Evolutionary conservation across 2,888 invertebrate species (phyloP), one percentile per base, ranked within the genome.

Genomic region (Trissolcus japonicus): DNA sequence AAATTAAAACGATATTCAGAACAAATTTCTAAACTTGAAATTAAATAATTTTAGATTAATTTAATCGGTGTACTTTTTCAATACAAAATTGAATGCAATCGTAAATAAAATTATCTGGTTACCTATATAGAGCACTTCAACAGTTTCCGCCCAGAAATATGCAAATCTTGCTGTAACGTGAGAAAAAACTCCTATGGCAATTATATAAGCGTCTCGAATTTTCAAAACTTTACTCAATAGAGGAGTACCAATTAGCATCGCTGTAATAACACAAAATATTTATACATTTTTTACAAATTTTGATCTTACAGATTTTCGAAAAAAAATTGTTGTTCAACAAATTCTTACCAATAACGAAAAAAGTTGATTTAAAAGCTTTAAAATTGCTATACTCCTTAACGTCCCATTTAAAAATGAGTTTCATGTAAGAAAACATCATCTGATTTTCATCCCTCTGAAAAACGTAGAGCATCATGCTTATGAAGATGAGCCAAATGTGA

Each of bases 391-490:
- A 95, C 11, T 91, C 90, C 0, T 91, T 89, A 0, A 93, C 90
- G 54, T 92, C 91, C 96, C 96, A 96, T 67, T 92, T 87, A 83
- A 96, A 94, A 43, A 93, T 93, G 41, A 92, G 90, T 61, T 92
- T 92, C 0, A 95, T 93, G 85, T 95, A 96, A 57, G 96, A 87
- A 81, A 93, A 95, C 83, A 94, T 91, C 84, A 95, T 93, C 17
- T 92, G 92, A 79, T 93, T 93, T 84, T 96, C 96, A 85, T 96
- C 96, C 85, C 95, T 91, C 87, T 95, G 95, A 85, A 95, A 95
- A 57, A 95, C 94, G 82, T 95, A 96, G 59, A 95, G 90, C 0
- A 92, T 93, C 95, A 95, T 95, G 16, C 94, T 92, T 9, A 93
- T 82, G 11, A 96, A 91, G n/a, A 95, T 87, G 43, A 95, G 90